Evolutionary conservation across 2,797 vertebrate species (phyloP).

Genomic region (Lerista edwardsae): DNA sequence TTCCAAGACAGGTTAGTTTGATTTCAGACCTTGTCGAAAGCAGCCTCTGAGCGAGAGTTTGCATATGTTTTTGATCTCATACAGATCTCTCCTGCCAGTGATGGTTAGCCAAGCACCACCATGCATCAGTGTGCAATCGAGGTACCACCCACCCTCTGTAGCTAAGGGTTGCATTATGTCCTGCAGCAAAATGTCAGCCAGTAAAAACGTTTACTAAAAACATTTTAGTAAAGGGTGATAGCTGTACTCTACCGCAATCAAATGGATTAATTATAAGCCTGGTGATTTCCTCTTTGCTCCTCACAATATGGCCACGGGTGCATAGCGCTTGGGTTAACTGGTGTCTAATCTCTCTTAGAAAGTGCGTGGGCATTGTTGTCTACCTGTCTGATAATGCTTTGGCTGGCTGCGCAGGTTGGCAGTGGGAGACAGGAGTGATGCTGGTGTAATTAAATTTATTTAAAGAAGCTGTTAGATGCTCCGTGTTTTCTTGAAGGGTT

Average conservation of each 20-base stretch:
- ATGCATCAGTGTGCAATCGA: neutral
- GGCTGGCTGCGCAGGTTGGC: neutral
- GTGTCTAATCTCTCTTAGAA: neutral
- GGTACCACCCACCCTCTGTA: neutral
- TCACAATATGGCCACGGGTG: neutral
- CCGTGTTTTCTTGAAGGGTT: neutral
- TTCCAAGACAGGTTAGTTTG: constrained; percentile 87
- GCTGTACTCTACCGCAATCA: neutral
- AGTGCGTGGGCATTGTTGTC: rapidly evolving
- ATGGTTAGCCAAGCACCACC: neutral
- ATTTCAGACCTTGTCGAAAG: too few relatives aligned
- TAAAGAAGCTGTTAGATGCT: neutral
- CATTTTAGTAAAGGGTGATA: constrained; percentile 23
- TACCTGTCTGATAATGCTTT: rapidly evolving
- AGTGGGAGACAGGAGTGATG: neutral
- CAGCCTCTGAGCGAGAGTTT: neutral
- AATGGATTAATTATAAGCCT: neutral
- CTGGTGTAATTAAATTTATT: rapidly evolving
- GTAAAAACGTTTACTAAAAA: neutral
- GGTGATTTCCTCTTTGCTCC: constrained; percentile 14
- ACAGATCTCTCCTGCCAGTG: neutral
- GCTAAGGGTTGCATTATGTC: neutral
- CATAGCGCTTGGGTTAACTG: neutral
- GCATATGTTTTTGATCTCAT: neutral
- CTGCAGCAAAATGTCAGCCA: neutral